Percentiles rank a stretch among this genome's conserved stretches.
These are phyloP conservation scores for Chrysochloris asiatica DNA, from an alignment of 2,113 vertebrate species.

Conservation along the genomic window DNA sequence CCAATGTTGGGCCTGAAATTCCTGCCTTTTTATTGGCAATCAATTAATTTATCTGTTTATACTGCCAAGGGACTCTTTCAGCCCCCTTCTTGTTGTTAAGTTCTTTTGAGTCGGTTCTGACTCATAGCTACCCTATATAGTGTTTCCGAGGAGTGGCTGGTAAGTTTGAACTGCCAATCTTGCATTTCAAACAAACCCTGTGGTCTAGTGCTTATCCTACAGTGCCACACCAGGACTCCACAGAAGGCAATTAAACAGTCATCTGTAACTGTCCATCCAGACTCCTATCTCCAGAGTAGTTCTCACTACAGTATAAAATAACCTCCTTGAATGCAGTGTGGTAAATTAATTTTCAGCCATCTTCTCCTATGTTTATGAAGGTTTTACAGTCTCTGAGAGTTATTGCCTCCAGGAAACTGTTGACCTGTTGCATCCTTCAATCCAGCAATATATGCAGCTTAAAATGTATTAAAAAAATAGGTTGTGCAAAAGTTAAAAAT, in stretches of 20 bases:
- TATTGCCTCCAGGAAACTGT: not conserved
- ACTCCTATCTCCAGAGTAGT: not conserved
- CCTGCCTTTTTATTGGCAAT: not conserved
- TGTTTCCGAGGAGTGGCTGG: no score
- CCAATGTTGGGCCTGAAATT: not conserved
- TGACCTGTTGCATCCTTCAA: not conserved
- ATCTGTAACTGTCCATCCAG: not conserved
- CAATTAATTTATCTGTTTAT: not conserved
- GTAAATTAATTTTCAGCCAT: conserved; percentile 17
- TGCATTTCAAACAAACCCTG: no score
- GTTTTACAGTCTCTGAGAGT: conserved; percentile 10
- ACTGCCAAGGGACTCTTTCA: not conserved
- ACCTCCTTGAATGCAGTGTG: not conserved
- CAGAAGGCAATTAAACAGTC: not conserved
- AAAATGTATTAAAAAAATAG: not conserved
- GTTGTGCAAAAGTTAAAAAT: not conserved
- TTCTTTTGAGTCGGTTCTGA: no score
- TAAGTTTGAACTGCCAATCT: no score
- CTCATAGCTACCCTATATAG: no score
- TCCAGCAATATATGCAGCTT: not conserved
- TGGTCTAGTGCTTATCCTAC: no score
- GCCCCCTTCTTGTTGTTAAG: no score
- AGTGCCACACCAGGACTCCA: no score
- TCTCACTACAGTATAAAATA: not conserved
- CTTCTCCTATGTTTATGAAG: conserved; percentile 28